phyloP scores from a whole-genome alignment of 2,113 vertebrate species.

The Gila orcuttii region DNA sequence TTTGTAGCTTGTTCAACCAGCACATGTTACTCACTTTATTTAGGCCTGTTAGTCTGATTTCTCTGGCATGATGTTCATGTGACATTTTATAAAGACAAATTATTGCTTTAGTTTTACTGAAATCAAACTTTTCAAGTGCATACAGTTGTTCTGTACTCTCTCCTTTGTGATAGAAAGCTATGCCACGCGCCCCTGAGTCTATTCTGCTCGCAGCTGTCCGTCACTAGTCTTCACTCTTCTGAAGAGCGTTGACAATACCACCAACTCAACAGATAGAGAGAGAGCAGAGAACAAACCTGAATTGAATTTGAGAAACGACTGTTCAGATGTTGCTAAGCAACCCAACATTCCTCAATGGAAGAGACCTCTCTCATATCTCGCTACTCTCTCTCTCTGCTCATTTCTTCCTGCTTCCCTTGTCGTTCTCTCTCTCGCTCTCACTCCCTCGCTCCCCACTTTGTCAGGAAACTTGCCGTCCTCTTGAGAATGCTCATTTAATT shows the following conservation, averaged over 20 bases:
- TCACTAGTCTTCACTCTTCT: conserved; percentile 48
- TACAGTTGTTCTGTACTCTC: conserved; percentile 2
- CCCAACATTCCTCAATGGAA: conserved; percentile 57
- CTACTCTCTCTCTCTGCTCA: not conserved
- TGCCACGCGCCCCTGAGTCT: conserved; percentile 26
- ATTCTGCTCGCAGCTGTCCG: conserved; percentile 41
- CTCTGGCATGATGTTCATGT: not conserved
- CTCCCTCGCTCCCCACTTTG: not conserved
- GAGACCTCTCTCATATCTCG: conserved; percentile 34
- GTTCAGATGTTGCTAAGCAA: conserved; percentile 66
- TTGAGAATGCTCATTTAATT: conserved; percentile 42
- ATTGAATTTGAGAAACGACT: conserved; percentile 61
- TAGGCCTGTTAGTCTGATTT: not conserved
- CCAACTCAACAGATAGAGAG: conserved; percentile 18
- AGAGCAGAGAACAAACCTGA: conserved; percentile 51
- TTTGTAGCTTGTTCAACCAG: too few species aligned
- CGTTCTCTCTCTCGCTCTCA: not conserved
- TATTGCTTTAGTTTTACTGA: conserved; percentile 5
- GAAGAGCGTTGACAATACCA: conserved; percentile 53
- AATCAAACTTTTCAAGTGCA: not conserved
- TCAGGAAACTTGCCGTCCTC: conserved; percentile 28
- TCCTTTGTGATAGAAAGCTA: conserved; percentile 38
- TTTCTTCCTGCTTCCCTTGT: conserved; percentile 16
- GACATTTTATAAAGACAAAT: not conserved
- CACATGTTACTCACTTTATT: not conserved